Percentiles rank a stretch among this genome's conserved stretches.
Evolutionary conservation across 2,113 vertebrate genomes (phyloP).

Genomic region (Lophura nycthemera): DNA sequence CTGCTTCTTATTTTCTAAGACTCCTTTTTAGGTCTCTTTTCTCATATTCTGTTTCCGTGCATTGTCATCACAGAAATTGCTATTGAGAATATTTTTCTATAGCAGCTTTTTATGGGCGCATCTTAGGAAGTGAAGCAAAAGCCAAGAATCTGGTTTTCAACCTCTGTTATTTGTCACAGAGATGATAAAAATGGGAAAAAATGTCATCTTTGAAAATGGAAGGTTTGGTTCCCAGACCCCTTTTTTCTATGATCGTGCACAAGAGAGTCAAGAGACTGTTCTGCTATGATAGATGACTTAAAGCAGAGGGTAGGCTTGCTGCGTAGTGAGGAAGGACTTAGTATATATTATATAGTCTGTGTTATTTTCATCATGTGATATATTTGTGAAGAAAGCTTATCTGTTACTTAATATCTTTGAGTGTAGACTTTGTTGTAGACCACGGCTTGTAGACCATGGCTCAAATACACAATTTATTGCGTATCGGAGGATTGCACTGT

Average conservation of each 20-base stretch:
- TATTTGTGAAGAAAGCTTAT: background rate
- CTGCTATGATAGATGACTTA: background rate
- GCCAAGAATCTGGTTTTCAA: background rate
- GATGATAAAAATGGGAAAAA: background rate
- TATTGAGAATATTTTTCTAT: background rate
- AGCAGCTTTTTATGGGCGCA: background rate
- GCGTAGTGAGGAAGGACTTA: background rate
- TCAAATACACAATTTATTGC: background rate
- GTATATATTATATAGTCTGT: too few species aligned
- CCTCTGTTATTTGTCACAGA: rapidly evolving
- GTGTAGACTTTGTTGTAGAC: background rate
- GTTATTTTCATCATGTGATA: background rate
- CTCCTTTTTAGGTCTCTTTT: background rate
- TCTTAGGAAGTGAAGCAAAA: background rate
- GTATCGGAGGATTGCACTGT: background rate
- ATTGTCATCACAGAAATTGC: background rate
- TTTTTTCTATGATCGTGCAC: background rate
- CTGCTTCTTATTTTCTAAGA: background rate
- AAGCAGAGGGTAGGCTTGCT: background rate
- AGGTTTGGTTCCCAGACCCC: background rate
- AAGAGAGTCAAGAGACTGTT: background rate
- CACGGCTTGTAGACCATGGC: background rate
- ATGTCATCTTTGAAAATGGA: background rate
- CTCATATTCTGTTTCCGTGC: background rate
- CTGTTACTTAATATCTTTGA: background rate